Percentiles rank a stretch among this genome's conserved stretches.
These are phyloP conservation scores for Labia minor DNA, from an alignment of 2,888 invertebrate genomes.

Conservation along the genomic window DNA sequence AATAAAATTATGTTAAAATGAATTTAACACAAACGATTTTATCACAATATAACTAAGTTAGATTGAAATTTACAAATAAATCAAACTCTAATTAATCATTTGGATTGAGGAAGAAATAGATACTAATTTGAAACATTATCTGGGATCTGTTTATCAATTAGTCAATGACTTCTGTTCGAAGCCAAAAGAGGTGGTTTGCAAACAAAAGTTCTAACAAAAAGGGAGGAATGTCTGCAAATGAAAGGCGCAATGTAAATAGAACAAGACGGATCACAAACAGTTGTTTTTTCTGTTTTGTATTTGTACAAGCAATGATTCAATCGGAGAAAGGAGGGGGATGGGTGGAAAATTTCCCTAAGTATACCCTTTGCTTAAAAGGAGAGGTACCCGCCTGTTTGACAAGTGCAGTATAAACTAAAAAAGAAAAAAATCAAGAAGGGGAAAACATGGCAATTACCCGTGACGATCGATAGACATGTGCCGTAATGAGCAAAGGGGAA, in stretches of 20 bases:
- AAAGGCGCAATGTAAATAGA: conserved; percentile 1
- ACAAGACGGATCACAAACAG: neutral
- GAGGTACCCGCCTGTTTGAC: conserved; percentile 2
- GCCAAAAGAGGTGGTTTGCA: neutral
- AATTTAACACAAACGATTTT: too few species aligned
- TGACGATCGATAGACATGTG: neutral
- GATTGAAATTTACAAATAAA: too few species aligned
- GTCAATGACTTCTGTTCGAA: neutral
- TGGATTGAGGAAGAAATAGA: too few species aligned
- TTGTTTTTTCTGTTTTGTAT: conserved; percentile 7
- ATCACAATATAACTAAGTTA: too few species aligned
- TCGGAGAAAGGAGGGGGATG: neutral
- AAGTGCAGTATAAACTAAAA: neutral
- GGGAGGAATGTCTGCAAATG: conserved; percentile 2
- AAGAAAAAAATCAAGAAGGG: neutral
- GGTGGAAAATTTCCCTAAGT: neutral
- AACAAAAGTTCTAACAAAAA: neutral
- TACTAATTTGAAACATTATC: neutral
- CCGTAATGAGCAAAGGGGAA: neutral
- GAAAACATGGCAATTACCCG: conserved; percentile 2
- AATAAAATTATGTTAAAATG: too few species aligned
- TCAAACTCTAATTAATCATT: too few species aligned
- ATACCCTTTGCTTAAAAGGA: neutral
- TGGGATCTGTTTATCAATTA: neutral
- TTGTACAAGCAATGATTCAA: neutral